These are phyloP conservation scores for Solenodon paradoxus DNA, from an alignment of 2,113 vertebrate species.

Conservation along the genomic window DNA sequence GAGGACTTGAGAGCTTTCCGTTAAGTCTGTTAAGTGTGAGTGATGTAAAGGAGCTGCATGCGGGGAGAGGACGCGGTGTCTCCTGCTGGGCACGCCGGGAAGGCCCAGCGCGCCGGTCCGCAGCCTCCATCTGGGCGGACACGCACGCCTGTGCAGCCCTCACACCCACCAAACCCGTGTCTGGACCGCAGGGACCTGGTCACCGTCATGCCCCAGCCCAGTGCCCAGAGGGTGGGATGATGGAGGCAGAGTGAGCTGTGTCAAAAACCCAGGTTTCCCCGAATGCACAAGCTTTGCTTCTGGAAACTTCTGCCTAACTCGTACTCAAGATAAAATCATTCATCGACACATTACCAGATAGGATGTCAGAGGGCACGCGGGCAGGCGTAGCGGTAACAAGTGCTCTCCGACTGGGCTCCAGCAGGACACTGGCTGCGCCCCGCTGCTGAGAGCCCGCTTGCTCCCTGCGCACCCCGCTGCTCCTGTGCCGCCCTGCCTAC, in stretches of 20 bases:
- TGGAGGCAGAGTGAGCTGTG: background rate
- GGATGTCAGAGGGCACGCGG: background rate
- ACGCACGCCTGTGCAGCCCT: too few species aligned
- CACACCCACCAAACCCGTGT: background rate
- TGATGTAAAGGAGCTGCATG: too few species aligned
- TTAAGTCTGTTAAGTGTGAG: too few species aligned
- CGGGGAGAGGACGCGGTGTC: too few species aligned
- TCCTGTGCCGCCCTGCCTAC: too few species aligned
- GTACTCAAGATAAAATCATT: background rate
- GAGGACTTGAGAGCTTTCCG: too few species aligned
- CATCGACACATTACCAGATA: background rate
- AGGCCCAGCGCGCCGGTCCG: too few species aligned
- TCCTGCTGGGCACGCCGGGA: too few species aligned
- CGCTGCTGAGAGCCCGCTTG: accelerated
- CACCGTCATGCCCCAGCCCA: background rate
- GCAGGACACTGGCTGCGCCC: background rate
- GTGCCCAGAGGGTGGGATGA: background rate
- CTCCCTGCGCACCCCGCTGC: accelerated
- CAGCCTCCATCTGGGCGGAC: too few species aligned
- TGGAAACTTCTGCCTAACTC: background rate
- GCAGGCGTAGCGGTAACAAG: background rate
- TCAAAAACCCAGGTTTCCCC: background rate
- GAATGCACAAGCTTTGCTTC: background rate
- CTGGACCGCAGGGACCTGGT: background rate
- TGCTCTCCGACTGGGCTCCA: too few species aligned